Base-by-base conservation (phyloP, 2,888 invertebrate species). In the Bombyx huttoni region DNA sequence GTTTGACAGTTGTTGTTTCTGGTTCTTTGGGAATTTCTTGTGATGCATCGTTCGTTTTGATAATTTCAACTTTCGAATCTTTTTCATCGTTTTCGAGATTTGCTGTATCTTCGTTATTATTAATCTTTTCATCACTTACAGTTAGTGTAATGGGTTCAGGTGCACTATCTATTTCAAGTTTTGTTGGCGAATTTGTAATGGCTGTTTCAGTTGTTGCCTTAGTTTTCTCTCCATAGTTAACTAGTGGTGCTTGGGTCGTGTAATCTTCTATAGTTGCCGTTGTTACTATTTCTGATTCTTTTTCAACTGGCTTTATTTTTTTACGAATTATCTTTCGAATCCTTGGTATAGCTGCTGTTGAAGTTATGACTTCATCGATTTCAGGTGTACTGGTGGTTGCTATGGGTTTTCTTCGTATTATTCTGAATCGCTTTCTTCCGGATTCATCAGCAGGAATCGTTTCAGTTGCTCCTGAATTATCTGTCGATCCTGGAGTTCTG, bases 241-340 rank as follows among this genome's bases (percentile, higher is more conserved):
- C 60, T 24, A 69, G 56, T 53, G 63, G 55, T 61, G 75, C 69
- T 35, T 73, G 70, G n/a, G 67, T 66, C 35, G 65, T 58, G 46
- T 58, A 48, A 55, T 58, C 60, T 1, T 59, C 55, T 50, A 76
- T 34, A n/a, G 73, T 69, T 40, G 61, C 67, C 48, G 75, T 55
- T 12, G 77, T 67, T 59, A 78, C 78, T 1, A 75, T 68, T 59
- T 71, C 71, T 7, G 73, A 65, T 35, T 80, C 75, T 51, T 74
- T 64, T 56, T 79, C 76, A 49, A 61, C 50, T 14, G 75, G 68
- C 53, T 61, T 81, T 35, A 84, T 58, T 68, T 82, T 85, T 53
- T 86, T 87, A 0, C 85, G 73, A 51, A 86, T 81, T 0, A 86
- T 63, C 68, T 83, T 85, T n/a, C 83, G 78, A 45, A 82, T 65